Conservation (phyloP, 2,797 vertebrate species). For the Diglossa cyanea region DNA sequence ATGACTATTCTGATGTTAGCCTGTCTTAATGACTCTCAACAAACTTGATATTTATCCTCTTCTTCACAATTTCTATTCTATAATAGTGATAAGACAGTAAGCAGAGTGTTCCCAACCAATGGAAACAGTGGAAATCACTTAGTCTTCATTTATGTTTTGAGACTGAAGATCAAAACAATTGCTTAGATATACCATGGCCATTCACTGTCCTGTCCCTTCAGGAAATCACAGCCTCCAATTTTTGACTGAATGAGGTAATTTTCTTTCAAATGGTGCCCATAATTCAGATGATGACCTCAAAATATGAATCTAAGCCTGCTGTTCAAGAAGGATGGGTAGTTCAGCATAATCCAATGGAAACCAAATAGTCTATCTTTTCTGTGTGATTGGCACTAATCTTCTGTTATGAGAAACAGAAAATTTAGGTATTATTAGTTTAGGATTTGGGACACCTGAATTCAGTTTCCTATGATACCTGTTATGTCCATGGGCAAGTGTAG, state of each 20-base stretch:
- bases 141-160: not conserved
- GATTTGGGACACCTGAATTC: not conserved
- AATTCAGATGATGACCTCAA: not conserved
- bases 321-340: not conserved
- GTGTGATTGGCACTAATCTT: not conserved
- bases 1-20: not conserved
- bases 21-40: not conserved
- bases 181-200: not conserved
- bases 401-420: not conserved
- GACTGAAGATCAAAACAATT: not conserved
- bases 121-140: not conserved
- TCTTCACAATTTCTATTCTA: not conserved
- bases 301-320: not conserved
- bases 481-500: not conserved
- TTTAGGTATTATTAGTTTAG: not conserved
- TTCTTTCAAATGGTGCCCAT: not conserved
- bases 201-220: not conserved
- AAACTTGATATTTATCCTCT: not conserved
- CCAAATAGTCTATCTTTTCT: not conserved
- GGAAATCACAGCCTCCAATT: not conserved
- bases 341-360: not conserved
- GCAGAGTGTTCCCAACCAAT: not conserved
- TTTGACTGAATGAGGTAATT: not conserved
- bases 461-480: not conserved
- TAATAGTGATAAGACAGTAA: not conserved